These are phyloP conservation scores for Ctenochaetus hawaiiensis DNA, from an alignment of 2,797 vertebrate species.

Conservation along the genomic window DNA sequence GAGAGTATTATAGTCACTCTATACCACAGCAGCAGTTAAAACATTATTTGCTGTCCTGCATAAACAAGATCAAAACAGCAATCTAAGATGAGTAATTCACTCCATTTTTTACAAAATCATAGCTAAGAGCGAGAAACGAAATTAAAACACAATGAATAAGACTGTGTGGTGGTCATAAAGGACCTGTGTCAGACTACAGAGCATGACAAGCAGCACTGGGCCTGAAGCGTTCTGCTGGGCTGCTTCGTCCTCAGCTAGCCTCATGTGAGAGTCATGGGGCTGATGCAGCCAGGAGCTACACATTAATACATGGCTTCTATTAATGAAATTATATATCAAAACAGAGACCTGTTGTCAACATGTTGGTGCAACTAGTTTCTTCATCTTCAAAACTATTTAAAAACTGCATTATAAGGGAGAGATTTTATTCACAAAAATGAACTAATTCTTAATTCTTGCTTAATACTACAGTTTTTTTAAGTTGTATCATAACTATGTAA, in stretches of 20 bases:
- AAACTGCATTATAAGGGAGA: neutral
- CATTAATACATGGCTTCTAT: neutral
- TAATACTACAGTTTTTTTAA: neutral
- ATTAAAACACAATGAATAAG: neutral
- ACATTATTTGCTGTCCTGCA: neutral
- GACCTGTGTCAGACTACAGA: neutral
- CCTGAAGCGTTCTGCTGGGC: slow-evolving; percentile 3
- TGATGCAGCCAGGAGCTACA: slow-evolving; percentile 29
- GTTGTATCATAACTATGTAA: neutral
- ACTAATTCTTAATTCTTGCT: neutral
- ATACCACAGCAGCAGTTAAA: neutral
- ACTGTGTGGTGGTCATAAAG: slow-evolving; percentile 12
- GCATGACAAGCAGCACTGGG: slow-evolving; percentile 18
- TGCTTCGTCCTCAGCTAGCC: slow-evolving; percentile 44
- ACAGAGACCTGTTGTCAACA: neutral
- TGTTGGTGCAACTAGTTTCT: neutral
- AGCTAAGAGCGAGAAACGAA: slow-evolving; percentile 10
- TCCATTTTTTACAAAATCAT: neutral
- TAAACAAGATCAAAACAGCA: neutral
- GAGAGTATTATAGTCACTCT: neutral
- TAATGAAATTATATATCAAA: neutral
- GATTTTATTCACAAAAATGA: neutral
- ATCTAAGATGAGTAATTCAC: neutral
- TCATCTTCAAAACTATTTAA: neutral
- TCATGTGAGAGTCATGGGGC: slow-evolving; percentile 75